These are phyloP conservation scores for Epinephelus cyanopodus DNA, from an alignment of 2,113 vertebrate genomes.

Conservation along the genomic window DNA sequence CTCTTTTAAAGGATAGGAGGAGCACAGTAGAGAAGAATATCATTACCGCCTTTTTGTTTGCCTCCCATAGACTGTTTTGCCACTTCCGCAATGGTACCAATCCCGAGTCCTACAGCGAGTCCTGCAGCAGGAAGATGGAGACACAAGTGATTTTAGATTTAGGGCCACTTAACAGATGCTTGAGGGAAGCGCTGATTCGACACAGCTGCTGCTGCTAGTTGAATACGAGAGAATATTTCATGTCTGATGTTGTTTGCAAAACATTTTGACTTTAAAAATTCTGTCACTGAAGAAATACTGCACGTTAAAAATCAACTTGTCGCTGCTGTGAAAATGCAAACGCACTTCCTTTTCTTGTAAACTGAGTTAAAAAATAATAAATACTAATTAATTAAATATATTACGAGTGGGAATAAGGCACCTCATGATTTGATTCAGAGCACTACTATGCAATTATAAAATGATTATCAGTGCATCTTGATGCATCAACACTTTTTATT, in stretches of 20 bases:
- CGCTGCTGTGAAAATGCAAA: background rate
- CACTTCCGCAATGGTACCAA: conserved; percentile 89
- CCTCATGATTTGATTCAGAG: no score
- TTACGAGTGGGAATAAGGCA: no score
- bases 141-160: conserved; percentile 2
- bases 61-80: conserved; percentile 87
- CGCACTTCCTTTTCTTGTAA: background rate
- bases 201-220: background rate
- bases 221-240: background rate
- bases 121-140: conserved; percentile 75
- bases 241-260: background rate
- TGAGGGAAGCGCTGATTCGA: background rate
- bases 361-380: no score
- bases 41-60: conserved; percentile 81
- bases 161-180: background rate
- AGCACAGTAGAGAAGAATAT: background rate
- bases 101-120: conserved; percentile 89
- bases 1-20: conserved; percentile 1
- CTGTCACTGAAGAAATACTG: background rate
- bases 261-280: background rate
- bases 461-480: no score
- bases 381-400: no score
- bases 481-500: no score
- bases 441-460: no score
- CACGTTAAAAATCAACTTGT: background rate